Percentiles rank a stretch among this genome's conserved stretches.
phyloP scores from a whole-genome alignment of 2,113 vertebrate species.

The Ictalurus furcatus region DNA sequence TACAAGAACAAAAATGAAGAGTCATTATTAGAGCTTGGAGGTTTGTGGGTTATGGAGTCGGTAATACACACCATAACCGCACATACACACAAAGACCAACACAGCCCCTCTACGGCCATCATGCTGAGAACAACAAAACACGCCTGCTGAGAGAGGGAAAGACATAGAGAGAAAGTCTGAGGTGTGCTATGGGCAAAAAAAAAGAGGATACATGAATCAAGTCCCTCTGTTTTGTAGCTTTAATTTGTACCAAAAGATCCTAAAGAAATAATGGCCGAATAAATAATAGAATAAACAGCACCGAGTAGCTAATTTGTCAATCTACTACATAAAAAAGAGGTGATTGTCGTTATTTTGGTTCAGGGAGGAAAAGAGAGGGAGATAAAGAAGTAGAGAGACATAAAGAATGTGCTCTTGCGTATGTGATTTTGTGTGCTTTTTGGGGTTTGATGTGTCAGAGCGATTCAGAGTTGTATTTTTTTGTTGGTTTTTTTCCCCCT shows the following conservation, averaged over 20 bases:
- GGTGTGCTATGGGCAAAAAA: not conserved
- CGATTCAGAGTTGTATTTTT: not conserved
- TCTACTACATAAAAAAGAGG: conserved; percentile 43
- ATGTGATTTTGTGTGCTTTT: conserved; percentile 21
- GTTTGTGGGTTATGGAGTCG: conserved; percentile 36
- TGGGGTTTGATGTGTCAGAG: not conserved
- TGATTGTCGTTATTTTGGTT: conserved; percentile 57
- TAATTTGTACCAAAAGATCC: conserved; percentile 33
- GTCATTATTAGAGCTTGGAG: conserved; percentile 55
- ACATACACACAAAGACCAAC: conserved; percentile 33
- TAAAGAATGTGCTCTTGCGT: conserved; percentile 23
- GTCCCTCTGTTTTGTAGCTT: conserved; percentile 22
- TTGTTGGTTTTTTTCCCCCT: not conserved
- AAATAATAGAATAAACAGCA: conserved; percentile 22
- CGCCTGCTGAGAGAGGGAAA: conserved; percentile 44
- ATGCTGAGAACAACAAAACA: conserved; percentile 31
- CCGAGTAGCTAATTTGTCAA: conserved; percentile 16
- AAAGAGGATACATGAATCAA: not conserved
- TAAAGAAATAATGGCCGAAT: conserved; percentile 1
- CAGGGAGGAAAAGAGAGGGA: conserved; percentile 25
- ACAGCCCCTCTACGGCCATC: conserved; percentile 27
- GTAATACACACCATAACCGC: conserved; percentile 37
- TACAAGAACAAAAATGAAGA: conserved; percentile 40
- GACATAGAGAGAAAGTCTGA: conserved; percentile 38
- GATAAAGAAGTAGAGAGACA: conserved; percentile 32